phyloP scores from a whole-genome alignment of 2,797 vertebrate genomes.

The Bradypodion pumilum region DNA sequence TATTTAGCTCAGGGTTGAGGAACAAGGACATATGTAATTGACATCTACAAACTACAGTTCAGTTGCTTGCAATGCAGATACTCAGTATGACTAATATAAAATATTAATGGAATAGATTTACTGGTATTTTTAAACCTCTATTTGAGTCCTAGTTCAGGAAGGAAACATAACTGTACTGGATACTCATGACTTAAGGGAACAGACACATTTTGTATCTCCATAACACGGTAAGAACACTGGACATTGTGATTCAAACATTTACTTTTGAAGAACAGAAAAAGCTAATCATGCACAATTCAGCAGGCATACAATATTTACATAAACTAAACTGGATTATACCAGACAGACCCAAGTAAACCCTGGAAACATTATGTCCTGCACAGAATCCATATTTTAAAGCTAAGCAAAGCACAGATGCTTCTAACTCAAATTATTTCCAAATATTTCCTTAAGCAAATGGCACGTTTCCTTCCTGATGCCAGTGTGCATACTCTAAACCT shows the following conservation, averaged over 20 bases:
- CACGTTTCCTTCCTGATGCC: neutral
- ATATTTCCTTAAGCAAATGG: neutral
- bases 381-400: slow-evolving; percentile 88
- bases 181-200: neutral
- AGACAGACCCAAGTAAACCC: slow-evolving; percentile 63
- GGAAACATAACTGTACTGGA: neutral
- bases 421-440: neutral
- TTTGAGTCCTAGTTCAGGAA: neutral
- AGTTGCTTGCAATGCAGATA: neutral
- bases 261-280: neutral
- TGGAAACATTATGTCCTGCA: slow-evolving; percentile 81
- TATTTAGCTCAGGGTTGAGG: too few species aligned
- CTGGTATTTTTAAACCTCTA: too few species aligned
- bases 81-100: neutral
- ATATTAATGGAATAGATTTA: neutral
- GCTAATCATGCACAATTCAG: slow-evolving; percentile 70
- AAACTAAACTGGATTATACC: slow-evolving; percentile 52
- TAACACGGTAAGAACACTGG: neutral
- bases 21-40: neutral
- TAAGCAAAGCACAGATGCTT: slow-evolving; percentile 72
- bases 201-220: too few species aligned
- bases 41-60: neutral
- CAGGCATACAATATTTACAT: slow-evolving; percentile 75
- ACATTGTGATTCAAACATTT: neutral
- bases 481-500: neutral